Percentiles rank a stretch among this genome's conserved stretches.
These are phyloP conservation scores for Odontomachus brunneus DNA, from an alignment of 1,140 invertebrate genomes.

Conservation along the genomic window DNA sequence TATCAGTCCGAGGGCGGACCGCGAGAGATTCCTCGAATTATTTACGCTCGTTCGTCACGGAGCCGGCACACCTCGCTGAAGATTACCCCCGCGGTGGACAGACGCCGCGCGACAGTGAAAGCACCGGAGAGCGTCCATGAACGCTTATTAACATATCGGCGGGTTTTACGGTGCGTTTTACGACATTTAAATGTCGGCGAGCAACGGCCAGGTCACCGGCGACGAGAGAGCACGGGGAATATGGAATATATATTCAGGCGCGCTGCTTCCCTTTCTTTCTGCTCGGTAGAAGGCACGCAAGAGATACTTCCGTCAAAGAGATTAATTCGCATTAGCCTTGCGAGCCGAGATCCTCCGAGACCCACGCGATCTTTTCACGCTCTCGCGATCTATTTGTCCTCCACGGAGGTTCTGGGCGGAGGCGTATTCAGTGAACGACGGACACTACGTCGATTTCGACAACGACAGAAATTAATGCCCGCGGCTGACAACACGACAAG, in stretches of 20 bases:
- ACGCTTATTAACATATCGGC: constrained; percentile 34
- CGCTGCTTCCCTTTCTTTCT: neutral
- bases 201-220: neutral
- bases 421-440: neutral
- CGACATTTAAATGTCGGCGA: constrained; percentile 32
- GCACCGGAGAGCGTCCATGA: neutral
- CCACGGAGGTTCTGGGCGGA: too few relatives aligned
- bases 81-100: neutral
- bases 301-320: constrained; percentile 1
- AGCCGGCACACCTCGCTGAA: neutral
- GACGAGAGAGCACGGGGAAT: neutral
- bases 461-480: too few relatives aligned
- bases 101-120: constrained; percentile 3
- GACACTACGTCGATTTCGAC: too few relatives aligned
- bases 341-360: neutral
- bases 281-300: neutral
- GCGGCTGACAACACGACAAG: too few relatives aligned
- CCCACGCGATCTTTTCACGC: constrained; percentile 2
- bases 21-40: constrained; percentile 32
- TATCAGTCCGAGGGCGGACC: constrained; percentile 16
- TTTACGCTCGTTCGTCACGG: constrained; percentile 24
- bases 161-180: constrained; percentile 17
- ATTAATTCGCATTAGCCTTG: constrained; percentile 43
- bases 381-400: constrained; percentile 12
- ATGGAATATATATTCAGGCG: neutral